Conservation (phyloP, 2,113 vertebrate species). For the Desmodus rotundus region DNA sequence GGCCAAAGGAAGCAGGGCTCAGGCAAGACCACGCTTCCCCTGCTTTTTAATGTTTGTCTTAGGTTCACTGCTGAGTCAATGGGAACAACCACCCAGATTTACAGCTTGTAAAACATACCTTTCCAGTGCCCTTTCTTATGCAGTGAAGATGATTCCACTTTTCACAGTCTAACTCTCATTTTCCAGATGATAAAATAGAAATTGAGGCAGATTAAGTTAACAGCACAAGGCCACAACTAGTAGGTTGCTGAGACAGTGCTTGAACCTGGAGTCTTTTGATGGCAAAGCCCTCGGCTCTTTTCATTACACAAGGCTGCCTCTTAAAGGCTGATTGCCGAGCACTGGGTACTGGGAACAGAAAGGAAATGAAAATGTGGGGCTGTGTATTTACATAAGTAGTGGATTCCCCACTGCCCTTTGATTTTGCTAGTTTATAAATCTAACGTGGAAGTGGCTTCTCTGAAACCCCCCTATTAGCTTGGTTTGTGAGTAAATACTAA, state of each 20-base stretch:
- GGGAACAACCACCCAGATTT: background rate
- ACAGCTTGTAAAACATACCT: background rate
- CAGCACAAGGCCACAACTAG: background rate
- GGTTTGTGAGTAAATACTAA: slow-evolving; percentile 20
- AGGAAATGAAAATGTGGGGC: background rate
- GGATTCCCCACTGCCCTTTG: background rate
- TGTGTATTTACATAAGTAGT: background rate
- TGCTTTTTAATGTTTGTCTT: background rate
- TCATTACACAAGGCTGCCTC: background rate
- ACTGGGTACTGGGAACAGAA: background rate
- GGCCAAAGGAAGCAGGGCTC: background rate
- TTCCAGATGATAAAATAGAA: background rate
- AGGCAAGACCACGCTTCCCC: background rate
- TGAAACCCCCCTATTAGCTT: background rate
- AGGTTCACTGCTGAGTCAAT: background rate
- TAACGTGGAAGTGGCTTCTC: background rate
- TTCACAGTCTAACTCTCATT: background rate
- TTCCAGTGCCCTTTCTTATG: background rate
- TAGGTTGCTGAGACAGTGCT: background rate
- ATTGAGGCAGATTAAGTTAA: background rate
- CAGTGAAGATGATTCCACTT: background rate
- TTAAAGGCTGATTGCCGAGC: background rate
- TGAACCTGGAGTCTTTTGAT: background rate
- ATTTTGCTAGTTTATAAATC: slow-evolving; percentile 1
- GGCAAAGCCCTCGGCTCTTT: background rate